Evolutionary conservation across 2,113 vertebrate species (phyloP), one percentile per base, ranked within the genome.

Genomic region (Myocastor coypus): DNA sequence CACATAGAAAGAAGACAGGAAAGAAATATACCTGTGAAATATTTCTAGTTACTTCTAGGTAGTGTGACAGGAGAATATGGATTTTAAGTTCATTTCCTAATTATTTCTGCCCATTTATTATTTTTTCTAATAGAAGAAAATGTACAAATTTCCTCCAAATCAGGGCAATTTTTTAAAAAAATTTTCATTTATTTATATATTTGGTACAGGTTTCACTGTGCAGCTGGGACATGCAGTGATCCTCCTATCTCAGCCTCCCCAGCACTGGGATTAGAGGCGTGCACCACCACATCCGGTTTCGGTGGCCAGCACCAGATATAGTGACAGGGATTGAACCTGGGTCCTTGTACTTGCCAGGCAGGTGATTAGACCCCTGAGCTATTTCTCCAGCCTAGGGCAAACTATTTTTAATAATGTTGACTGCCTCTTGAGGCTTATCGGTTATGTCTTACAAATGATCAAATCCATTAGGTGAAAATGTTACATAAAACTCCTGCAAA

Each of bases 91-190:
- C 10, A 59, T 3, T 32, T 84, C 20, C 30, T 80, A 57, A 83
- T 37, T 26, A 26, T 82, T 92, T 84, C 71, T 92, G 61, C 59
- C 37, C 22, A 59, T 78, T 97, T 37, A 19, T 24, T 61, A 20
- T 1, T 19, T 91, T 73, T 95, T 87, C 87, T 92, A n/a, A 17
- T 42, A 92, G 66, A 28, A 90, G 46, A 87, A 87, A 24, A 81
- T 46, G 13, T 13, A 46, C 64, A 17, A 20, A 20, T 80, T 81
- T 87, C 89, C 75, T 64, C 77, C 77, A 83, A 92, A 69, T 50
- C 61, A 83, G 59, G 19, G 37, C 92, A 96, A 5, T 46, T 46
- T 46, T 46, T 46, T 46, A 5, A 46, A 46, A 5, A 46, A 46
- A 8, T 8, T 46, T 46, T 46, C 46, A 46, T 46, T 46, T 46